Evolutionary conservation across 2,888 invertebrate genomes (phyloP).

Genomic region (Branchellion lobata): DNA sequence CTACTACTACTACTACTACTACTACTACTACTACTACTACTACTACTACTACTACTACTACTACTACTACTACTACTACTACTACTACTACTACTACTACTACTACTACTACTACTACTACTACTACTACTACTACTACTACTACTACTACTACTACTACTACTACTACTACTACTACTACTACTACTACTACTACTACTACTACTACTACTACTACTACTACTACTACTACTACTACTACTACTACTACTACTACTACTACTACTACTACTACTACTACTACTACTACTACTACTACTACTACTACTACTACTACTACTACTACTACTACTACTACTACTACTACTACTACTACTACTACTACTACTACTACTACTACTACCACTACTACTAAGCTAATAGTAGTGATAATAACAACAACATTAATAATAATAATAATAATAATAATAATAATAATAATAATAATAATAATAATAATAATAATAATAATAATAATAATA

Average conservation of each 20-base stretch:
- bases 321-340: conserved; percentile 14
- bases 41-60: background rate
- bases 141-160: no score
- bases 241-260: conserved; percentile 1
- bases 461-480: no score
- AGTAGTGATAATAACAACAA: conserved; percentile 1
- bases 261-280: conserved; percentile 17
- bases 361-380: conserved; percentile 4
- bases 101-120: conserved; percentile 17
- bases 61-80: conserved; percentile 2
- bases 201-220: background rate
- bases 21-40: no score
- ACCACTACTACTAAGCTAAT: conserved; percentile 16
- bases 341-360: conserved; percentile 10
- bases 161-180: background rate
- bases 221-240: background rate
- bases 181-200: background rate
- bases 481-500: no score
- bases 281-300: conserved; percentile 10
- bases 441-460: no score
- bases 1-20: no score
- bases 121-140: background rate
- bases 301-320: conserved; percentile 10
- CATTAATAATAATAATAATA: no score
- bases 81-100: conserved; percentile 15